Evolutionary conservation across 1,140 invertebrate genomes (phyloP), one percentile per base, ranked within the genome.

Genomic region (Schmidtea mediterranea): DNA sequence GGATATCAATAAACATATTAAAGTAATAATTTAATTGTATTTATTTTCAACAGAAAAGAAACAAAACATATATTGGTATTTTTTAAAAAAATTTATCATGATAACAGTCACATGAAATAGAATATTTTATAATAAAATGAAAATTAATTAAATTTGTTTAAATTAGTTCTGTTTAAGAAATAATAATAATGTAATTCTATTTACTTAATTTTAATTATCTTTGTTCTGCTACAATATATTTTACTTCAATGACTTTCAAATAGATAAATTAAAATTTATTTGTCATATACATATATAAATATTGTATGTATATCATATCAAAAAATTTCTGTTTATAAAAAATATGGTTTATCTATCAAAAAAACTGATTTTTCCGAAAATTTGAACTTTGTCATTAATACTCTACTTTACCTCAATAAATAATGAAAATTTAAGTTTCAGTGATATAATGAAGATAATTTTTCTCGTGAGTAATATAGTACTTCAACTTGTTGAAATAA

Each of bases 1-100:
- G 82, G 82, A 86, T 66, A 83, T 92, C 51, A 84, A 80, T 38
- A 89, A 89, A 67, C 84, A 90, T 62, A 87, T 89, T 49, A 52
- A 53, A 2, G 76, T 76, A 13, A 69, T 78, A 49, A 82, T 86
- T 68, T 72, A 73, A 48, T 74, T 74, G 36, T 79, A 86, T 62
- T 75, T 77, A 37, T 57, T 60, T 23, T 67, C 71, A n/a, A 76
- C 77, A 62, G 78, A 84, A 45, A 67, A 86, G 51, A 79, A 83
- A 72, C 83, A 82, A 43, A 80, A 84, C 60, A 80, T 83, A 65
- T 81, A 32, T 32, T 32, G 26, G 26, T 6, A 32, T 32, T 6
- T 32, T 32, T 10, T 32, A 10, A 32, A 32, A 32, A 32, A 32
- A 32, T 32, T 10, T 32, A 6, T 3, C 3, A 32, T 6, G 26